Base-by-base conservation (phyloP, 2,888 invertebrate genomes). In the Agriopis aurantiaria region DNA sequence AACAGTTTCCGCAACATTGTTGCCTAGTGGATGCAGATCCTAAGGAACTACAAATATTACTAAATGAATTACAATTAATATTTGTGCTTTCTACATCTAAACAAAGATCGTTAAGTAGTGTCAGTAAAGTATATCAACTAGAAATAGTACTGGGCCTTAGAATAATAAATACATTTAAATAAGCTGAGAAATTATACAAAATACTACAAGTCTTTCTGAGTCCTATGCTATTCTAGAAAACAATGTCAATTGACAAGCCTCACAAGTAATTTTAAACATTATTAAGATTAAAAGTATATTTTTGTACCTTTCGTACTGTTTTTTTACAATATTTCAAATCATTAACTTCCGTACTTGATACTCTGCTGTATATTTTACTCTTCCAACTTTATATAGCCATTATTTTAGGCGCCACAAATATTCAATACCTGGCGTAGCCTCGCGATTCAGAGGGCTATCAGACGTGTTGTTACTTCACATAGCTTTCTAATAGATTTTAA, bases 391-490 rank as follows among this genome's bases (percentile, higher is more conserved):
- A 52, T 52, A 23, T 14, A 65, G 12, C 45, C 52, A 46, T 45
- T 43, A 57, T 66, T 1, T 61, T 63, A 67, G 67, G 69, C 74
- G 70, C 68, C 71, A 62, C 48, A 62, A 45, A 55, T 57, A 53
- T 53, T 52, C 33, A 40, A 48, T 52, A 52, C 52, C 0, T 1
- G 5, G 10, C 9, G 4, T 14, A 12, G 12, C 3, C n/a, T n/a
- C 43, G 41, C 51, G 46, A 66, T 14, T 57, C 40, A 0, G 17
- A 3, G 17, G 17, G 7, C 3, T 8, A 8, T 17, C 17, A 10
- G 17, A 8, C 23, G 6, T 55, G n/a, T 12, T n/a, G 41, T 23
- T 40, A 8, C 40, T 41, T 55, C 14, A 49, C 14, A 9, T 57
- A 57, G 14, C n/a, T 43, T 43, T 17, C 56, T 57, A 17, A 57